phyloP scores from a whole-genome alignment of 2,113 vertebrate genomes.

The Solea solea region DNA sequence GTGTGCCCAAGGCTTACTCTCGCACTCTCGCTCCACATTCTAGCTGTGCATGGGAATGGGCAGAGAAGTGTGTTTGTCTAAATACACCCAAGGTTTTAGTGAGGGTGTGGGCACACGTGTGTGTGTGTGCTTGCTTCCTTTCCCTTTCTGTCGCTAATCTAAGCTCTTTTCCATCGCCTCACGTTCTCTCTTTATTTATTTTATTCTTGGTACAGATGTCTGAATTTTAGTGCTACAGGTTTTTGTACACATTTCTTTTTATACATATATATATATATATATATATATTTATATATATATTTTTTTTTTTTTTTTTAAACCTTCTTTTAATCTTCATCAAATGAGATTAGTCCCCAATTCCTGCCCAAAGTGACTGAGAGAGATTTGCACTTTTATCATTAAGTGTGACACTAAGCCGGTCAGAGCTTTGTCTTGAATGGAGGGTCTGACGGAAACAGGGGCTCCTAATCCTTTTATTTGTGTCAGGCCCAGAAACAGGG shows the following conservation, averaged over 20 bases:
- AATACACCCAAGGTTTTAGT: conserved; percentile 58
- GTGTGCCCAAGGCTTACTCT: conserved; percentile 74
- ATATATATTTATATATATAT: background rate
- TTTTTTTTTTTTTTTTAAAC: conserved; percentile 26
- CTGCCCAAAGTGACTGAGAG: conserved; percentile 91
- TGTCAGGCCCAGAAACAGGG: conserved; percentile 92
- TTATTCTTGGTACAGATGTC: conserved; percentile 7
- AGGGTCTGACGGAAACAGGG: conserved; percentile 97
- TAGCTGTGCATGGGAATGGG: conserved; percentile 71
- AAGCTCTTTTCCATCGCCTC: conserved; percentile 55
- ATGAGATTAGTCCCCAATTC: conserved; percentile 94
- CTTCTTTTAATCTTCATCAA: conserved; percentile 90
- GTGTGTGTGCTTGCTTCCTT: conserved; percentile 50
- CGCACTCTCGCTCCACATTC: conserved; percentile 79
- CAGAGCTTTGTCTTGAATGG: conserved; percentile 90
- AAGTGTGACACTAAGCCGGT: conserved; percentile 92
- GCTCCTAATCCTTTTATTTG: conserved; percentile 99
- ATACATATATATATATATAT: too few species aligned
- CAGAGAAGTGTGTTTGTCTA: conserved; percentile 67
- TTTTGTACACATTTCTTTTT: conserved; percentile 48
- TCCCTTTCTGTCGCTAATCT: conserved; percentile 75
- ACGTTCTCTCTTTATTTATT: background rate
- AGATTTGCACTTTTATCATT: conserved; percentile 97
- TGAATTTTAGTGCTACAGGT: conserved; percentile 31
- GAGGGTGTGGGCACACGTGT: conserved; percentile 52